Evolutionary conservation across 2,888 invertebrate species (phyloP).

Genomic region (Zeuzera pyrina): DNA sequence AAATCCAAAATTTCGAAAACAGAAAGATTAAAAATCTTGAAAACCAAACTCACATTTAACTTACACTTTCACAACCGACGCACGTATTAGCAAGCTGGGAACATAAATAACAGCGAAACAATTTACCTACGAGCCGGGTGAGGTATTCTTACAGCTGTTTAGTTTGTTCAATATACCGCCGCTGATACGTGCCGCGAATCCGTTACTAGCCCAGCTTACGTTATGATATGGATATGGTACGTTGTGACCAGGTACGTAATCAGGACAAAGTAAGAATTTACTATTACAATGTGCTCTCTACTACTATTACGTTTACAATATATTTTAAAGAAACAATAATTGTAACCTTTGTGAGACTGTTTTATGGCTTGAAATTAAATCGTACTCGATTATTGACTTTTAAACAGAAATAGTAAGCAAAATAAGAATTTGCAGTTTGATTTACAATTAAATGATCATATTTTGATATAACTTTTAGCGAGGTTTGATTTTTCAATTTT

Average conservation of each 20-base stretch:
- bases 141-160: conserved; percentile 69
- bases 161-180: conserved; percentile 64
- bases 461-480: too few species aligned
- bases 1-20: too few species aligned
- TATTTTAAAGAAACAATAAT: too few species aligned
- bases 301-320: background rate
- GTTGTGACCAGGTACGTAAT: conserved; percentile 31
- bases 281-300: background rate
- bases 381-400: too few species aligned
- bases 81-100: conserved; percentile 64
- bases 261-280: conserved; percentile 22
- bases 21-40: too few species aligned
- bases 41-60: conserved; percentile 7
- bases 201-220: conserved; percentile 21
- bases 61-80: conserved; percentile 40
- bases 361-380: too few species aligned
- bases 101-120: conserved; percentile 68
- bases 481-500: too few species aligned
- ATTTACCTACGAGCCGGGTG: conserved; percentile 60
- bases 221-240: conserved; percentile 42
- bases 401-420: too few species aligned
- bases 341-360: too few species aligned
- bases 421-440: too few species aligned
- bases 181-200: conserved; percentile 54
- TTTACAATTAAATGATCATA: too few species aligned